Conservation (phyloP, 2,888 invertebrate genomes). For the Belgica antarctica region DNA sequence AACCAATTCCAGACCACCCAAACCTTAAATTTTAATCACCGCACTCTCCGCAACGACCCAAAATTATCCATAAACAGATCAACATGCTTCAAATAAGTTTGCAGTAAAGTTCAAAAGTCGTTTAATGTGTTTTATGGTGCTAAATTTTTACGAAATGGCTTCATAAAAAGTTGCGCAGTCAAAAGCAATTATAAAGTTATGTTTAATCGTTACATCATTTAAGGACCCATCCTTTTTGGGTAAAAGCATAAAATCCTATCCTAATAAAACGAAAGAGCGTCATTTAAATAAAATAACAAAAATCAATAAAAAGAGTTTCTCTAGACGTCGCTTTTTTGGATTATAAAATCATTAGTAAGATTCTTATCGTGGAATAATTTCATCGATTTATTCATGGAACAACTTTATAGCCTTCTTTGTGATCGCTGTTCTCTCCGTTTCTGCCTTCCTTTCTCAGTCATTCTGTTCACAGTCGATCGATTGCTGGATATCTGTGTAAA, state of each 20-base stretch:
- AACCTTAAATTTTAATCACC: too few species aligned
- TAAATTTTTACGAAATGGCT: too few species aligned
- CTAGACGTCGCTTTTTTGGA: too few species aligned
- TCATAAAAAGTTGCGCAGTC: too few species aligned
- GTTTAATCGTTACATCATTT: not conserved
- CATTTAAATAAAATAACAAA: constrained; percentile 20
- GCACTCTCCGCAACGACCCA: too few species aligned
- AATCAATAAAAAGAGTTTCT: constrained; percentile 13
- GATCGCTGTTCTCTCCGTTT: not conserved
- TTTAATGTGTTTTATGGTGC: too few species aligned
- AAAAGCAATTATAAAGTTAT: too few species aligned
- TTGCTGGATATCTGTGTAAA: not conserved
- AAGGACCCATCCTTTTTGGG: not conserved
- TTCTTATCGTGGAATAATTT: constrained; percentile 24
- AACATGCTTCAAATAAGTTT: too few species aligned
- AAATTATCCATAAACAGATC: too few species aligned
- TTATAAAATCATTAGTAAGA: constrained; percentile 18
- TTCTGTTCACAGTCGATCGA: not conserved
- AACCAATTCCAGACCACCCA: too few species aligned
- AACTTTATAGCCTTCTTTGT: constrained; percentile 19
- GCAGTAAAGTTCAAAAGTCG: too few species aligned
- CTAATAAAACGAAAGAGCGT: not conserved
- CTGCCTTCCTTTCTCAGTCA: not conserved
- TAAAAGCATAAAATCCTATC: not conserved
- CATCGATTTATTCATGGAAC: constrained; percentile 28